Base-by-base conservation (phyloP, 1,140 invertebrate species). In the Pollicipes pollicipes region DNA sequence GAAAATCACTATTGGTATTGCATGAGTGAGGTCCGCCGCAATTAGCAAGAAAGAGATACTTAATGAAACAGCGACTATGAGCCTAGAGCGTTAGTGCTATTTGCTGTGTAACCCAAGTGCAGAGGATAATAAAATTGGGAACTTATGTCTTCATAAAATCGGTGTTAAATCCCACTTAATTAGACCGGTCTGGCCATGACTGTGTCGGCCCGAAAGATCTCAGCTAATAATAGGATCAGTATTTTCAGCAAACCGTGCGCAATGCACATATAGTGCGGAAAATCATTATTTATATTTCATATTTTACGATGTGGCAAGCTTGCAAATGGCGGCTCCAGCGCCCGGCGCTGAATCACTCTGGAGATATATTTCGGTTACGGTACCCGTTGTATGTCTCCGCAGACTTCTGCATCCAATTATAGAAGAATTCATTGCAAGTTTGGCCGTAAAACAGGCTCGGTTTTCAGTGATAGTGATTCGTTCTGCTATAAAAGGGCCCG, bases 81-180 rank as follows among this genome's bases (percentile, higher is more conserved):
- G 45, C 45, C 45, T 10, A 10, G 45, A 24, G 45, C 45, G 16
- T 35, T 35, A 16, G 32, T 16, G 32, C 32, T 16, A 3, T 21
- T 21, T 10, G 45, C 45, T 21, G 45, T 3, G 13, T 21, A 58
- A 58, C 6, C 45, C 45, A 24, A 2, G 45, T 21, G 10, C 45
- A 58, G 45, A 10, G 24, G 45, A 58, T 58, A 58, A 58, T 58
- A 58, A 58, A 58, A 58, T 58, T 58, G 45, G 45, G 45, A 58
- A 58, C 45, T 58, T 58, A 58, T 21, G 45, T 58, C 45, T 58
- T 58, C 45, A 58, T 58, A 58, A 58, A 58, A 58, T 58, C 45
- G 45, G 24, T 21, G 45, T 58, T 21, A 58, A 58, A 58, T 21
- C 45, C 45, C 45, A 58, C 45, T 58, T 58, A 58, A 58, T 58